phyloP scores from a whole-genome alignment of 2,797 vertebrate genomes.

The Bradypus variegatus region DNA sequence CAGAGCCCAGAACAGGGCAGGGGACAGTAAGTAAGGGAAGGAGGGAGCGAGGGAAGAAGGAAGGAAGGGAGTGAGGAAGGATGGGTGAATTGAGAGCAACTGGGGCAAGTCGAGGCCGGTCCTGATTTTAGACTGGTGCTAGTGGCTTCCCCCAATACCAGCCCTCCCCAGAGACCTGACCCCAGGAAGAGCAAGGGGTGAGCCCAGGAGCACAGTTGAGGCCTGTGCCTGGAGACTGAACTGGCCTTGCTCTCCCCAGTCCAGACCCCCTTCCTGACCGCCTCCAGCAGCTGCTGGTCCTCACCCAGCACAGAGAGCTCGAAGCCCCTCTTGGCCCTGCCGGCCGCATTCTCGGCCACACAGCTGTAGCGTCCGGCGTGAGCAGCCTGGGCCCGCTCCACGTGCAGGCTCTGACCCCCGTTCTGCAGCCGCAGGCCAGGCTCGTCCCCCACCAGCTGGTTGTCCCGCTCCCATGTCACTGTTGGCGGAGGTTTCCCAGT shows the following conservation, averaged over 20 bases:
- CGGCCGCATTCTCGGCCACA: slow-evolving; percentile 46
- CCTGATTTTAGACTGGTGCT: neutral
- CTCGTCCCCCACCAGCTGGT: neutral
- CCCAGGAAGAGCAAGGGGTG: neutral
- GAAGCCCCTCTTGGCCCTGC: slow-evolving; percentile 68
- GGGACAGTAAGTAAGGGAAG: neutral
- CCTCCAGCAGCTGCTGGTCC: neutral
- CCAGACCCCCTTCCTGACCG: fast-evolving
- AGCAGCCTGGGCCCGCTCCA: slow-evolving; percentile 48
- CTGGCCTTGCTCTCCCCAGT: neutral
- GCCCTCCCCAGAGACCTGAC: neutral
- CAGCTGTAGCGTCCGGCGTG: slow-evolving; percentile 71
- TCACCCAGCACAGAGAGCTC: slow-evolving; percentile 70
- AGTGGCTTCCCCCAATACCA: neutral
- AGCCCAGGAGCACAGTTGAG: neutral
- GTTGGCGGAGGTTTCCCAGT: slow-evolving; percentile 29
- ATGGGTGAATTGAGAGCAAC: fast-evolving
- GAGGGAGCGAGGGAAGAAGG: neutral
- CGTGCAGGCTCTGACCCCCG: slow-evolving; percentile 55
- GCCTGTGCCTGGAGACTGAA: fast-evolving
- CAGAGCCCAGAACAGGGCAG: neutral
- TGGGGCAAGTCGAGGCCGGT: neutral
- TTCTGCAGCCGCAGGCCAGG: slow-evolving; percentile 41
- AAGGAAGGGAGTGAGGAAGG: neutral
- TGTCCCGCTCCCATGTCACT: slow-evolving; percentile 68